Percentiles rank a stretch among this genome's conserved stretches.
Conservation (phyloP, 1,140 invertebrate species). For the Saxidomus purpurata region DNA sequence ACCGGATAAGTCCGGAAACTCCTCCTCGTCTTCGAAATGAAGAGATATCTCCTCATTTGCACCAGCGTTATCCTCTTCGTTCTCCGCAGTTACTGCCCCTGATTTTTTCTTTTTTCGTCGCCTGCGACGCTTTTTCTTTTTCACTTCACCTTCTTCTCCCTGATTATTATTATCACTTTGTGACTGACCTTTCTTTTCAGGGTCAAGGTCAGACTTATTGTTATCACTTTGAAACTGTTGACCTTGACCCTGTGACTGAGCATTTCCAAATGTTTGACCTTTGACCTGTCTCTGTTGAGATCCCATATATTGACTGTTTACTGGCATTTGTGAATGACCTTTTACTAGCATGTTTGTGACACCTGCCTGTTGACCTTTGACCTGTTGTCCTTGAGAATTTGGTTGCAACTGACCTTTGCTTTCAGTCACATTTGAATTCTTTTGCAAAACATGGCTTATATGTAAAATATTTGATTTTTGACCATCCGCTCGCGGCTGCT, state of each 20-base stretch:
- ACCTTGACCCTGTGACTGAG: not conserved
- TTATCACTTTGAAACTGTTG: not conserved
- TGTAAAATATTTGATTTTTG: not conserved
- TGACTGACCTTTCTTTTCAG: constrained; percentile 16
- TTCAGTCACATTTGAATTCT: not conserved
- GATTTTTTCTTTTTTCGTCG: constrained; percentile 31
- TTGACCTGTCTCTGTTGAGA: too few relatives aligned
- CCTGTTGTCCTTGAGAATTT: not conserved
- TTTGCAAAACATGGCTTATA: not conserved
- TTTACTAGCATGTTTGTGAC: not conserved
- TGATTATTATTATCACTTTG: constrained; percentile 35
- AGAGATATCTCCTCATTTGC: constrained; percentile 67
- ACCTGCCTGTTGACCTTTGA: not conserved
- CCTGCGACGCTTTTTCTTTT: constrained; percentile 56
- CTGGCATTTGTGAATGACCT: not conserved
- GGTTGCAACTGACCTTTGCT: not conserved
- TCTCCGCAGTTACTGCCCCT: not conserved
- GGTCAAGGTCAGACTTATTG: constrained; percentile 27
- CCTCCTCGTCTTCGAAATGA: constrained; percentile 82
- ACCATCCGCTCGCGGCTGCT: not conserved
- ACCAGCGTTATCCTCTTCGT: not conserved
- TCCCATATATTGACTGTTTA: too few relatives aligned
- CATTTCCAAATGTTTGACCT: not conserved
- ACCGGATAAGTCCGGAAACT: constrained; percentile 76
- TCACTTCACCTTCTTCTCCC: constrained; percentile 14